Base-by-base conservation (phyloP, 2,888 invertebrate genomes). In the Alsophila aescularia region DNA sequence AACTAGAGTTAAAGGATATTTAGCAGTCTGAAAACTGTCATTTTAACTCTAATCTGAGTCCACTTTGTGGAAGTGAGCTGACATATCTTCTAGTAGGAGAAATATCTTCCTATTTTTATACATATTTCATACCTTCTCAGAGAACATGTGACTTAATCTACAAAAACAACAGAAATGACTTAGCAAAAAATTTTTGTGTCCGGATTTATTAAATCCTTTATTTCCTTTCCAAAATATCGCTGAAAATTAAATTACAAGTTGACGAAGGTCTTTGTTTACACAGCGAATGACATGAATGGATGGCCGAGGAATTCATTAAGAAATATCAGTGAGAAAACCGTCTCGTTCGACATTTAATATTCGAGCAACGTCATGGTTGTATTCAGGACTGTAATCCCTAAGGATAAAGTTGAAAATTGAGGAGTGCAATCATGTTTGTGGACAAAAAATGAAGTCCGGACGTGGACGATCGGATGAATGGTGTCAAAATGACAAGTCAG, bases 401-500 rank as follows among this genome's bases (percentile, higher is more conserved):
- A 29, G n/a, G 8, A 66, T 76, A 71, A 41, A 58, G 47, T 41
- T 53, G 43, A 32, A 48, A 52, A 52, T 52, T 47, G 32, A 49
- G 2, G 35, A 15, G 21, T 29, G 15, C 18, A 40, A 45, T 54
- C 27, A 12, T 42, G 9, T 2, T 9, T 45, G 37, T 55, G 29
- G 37, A 59, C 64, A 76, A 77, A 77, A 72, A 77, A 73, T 53
- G 57, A 64, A 72, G 78, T 77, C 82, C 83, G 81, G 50, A 56
- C 81, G 77, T 53, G 54, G 43, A 43, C 83, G 80, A 79, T 72
- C 79, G 78, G 70, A 85, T 88, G 89, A 88, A 89, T 90, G 88
- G 86, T 89, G 89, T 89, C 90, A 90, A 86, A 84, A 84, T 88
- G 89, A 89, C 88, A 83, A 82, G 87, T 77, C 81, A 83, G 77